These are phyloP conservation scores for Drosophila littoralis DNA, from an alignment of 1,140 invertebrate species.

Conservation along the genomic window DNA sequence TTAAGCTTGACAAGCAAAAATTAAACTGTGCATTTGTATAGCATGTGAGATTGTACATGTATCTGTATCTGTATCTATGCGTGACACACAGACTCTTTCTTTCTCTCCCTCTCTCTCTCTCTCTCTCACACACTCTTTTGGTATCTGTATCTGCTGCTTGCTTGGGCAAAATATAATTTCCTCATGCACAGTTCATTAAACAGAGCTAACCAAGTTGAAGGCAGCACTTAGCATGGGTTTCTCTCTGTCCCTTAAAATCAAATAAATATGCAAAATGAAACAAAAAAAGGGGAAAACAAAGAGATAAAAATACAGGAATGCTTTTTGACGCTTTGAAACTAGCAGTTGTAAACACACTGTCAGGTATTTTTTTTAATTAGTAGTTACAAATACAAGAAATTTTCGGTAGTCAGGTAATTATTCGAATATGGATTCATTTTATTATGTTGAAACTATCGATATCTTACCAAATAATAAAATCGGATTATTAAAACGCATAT, in stretches of 20 bases:
- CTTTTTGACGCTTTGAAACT: not conserved
- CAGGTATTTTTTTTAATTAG: no score
- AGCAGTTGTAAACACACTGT: not conserved
- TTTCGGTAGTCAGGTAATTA: no score
- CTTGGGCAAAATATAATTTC: constrained; percentile 78
- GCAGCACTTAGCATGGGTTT: constrained; percentile 47
- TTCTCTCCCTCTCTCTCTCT: constrained; percentile 6
- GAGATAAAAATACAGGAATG: constrained; percentile 4
- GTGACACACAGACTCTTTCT: not conserved
- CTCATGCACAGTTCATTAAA: constrained; percentile 78
- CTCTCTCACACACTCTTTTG: not conserved
- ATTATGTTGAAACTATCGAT: no score
- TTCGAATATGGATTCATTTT: no score
- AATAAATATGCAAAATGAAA: constrained; percentile 53
- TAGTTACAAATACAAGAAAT: no score
- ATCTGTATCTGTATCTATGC: constrained; percentile 40
- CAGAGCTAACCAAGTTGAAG: constrained; percentile 67
- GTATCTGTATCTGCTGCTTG: constrained; percentile 34
- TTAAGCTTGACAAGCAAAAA: constrained; percentile 83
- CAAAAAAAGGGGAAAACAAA: not conserved
- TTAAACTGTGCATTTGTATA: constrained; percentile 70
- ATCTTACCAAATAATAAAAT: no score
- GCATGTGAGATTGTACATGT: constrained; percentile 17
- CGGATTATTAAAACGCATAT: no score
- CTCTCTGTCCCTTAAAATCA: constrained; percentile 11